phyloP scores from a whole-genome alignment of 2,113 vertebrate genomes.

The Macaca nemestrina region DNA sequence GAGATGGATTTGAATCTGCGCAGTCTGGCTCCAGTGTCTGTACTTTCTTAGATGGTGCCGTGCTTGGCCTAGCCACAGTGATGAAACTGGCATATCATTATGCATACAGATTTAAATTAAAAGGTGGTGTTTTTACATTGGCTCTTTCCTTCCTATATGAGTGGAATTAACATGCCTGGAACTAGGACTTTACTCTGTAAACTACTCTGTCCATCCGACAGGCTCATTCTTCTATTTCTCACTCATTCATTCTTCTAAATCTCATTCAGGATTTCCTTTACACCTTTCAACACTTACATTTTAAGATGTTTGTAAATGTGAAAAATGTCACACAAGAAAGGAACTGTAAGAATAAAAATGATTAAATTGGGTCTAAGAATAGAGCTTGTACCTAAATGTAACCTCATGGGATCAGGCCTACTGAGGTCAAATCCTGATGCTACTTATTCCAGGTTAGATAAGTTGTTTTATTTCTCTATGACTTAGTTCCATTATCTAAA shows the following conservation, averaged over 20 bases:
- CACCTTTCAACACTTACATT: not conserved
- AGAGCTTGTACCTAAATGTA: not conserved
- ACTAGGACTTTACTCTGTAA: not conserved
- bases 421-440: not conserved
- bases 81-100: not conserved
- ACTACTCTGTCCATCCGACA: rapidly evolving
- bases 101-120: not conserved
- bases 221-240: not conserved
- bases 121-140: not conserved
- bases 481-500: conserved; percentile 1
- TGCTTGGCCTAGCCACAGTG: not conserved
- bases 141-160: not conserved
- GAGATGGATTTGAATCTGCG: not conserved
- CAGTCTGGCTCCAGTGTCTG: not conserved
- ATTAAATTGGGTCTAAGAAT: not conserved
- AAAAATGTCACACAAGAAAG: not conserved
- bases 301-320: not conserved
- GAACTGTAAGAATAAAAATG: not conserved
- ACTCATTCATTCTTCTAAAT: not conserved
- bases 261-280: not conserved
- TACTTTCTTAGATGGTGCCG: rapidly evolving
- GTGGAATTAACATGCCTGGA: not conserved
- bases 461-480: not conserved
- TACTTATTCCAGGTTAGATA: not conserved
- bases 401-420: not conserved